Conservation (phyloP, 2,797 vertebrate genomes). For the Erethizon dorsatum region DNA sequence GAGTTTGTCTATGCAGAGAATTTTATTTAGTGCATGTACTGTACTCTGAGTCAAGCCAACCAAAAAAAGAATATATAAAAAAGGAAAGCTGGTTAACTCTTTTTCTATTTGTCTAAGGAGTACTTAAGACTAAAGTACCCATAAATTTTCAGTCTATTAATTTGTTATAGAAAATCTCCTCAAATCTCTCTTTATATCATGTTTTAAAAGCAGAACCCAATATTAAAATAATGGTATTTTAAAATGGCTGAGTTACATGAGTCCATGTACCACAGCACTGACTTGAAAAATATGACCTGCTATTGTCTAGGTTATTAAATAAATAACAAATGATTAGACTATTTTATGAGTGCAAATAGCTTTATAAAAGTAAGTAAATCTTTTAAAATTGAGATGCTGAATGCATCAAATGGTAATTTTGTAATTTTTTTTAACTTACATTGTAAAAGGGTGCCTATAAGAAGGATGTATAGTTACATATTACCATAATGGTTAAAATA, state of each 20-base stretch:
- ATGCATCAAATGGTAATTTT: background rate
- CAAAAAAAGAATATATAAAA: background rate
- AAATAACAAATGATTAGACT: background rate
- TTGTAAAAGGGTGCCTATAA: background rate
- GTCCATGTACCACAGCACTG: background rate
- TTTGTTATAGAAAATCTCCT: background rate
- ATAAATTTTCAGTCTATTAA: background rate
- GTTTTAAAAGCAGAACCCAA: background rate
- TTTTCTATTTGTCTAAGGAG: background rate
- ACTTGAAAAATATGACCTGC: background rate
- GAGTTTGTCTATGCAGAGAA: background rate
- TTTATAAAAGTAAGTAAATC: conserved; percentile 18
- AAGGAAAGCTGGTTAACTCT: background rate
- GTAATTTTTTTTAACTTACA: background rate
- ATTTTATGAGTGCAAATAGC: background rate
- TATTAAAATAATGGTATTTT: background rate
- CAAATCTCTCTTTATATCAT: background rate
- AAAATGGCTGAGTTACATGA: background rate
- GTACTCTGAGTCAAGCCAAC: conserved; percentile 12
- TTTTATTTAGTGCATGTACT: background rate
- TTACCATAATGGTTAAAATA: background rate
- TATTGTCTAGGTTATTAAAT: background rate
- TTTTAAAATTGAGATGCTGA: conserved; percentile 2
- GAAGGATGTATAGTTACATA: background rate
- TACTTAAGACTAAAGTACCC: background rate